Conservation (phyloP, 2,888 invertebrate species). For the Empis stercorea region DNA sequence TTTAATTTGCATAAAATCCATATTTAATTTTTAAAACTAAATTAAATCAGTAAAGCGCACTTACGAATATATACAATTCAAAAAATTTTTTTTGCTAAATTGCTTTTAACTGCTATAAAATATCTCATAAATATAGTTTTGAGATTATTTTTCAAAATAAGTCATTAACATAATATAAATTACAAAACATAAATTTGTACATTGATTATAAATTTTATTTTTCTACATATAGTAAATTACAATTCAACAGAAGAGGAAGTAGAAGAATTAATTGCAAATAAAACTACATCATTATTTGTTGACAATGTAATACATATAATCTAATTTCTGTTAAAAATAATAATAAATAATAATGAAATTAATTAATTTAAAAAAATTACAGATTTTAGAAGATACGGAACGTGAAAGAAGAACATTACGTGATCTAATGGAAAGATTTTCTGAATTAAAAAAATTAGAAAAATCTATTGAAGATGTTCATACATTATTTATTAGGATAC, state of each 20-base stretch:
- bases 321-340: neutral
- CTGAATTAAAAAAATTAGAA: constrained; percentile 32
- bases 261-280: constrained; percentile 32
- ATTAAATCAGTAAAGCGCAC: too few species aligned
- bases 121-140: too few species aligned
- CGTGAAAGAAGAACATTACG: constrained; percentile 30
- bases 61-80: too few species aligned
- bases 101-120: too few species aligned
- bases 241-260: constrained; percentile 35
- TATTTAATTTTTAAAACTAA: too few species aligned
- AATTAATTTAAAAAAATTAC: constrained; percentile 8
- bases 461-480: constrained; percentile 35
- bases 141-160: too few species aligned
- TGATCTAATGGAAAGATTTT: constrained; percentile 33
- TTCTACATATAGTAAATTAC: constrained; percentile 24
- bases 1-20: too few species aligned
- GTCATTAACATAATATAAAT: too few species aligned
- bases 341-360: neutral
- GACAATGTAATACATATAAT: constrained; percentile 28
- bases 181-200: too few species aligned
- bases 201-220: too few species aligned
- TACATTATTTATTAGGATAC: constrained; percentile 33
- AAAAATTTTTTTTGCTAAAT: too few species aligned
- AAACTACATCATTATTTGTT: constrained; percentile 33
- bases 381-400: constrained; percentile 35